These are phyloP conservation scores for Desmodus rotundus DNA, from an alignment of 2,113 vertebrate species.

Conservation along the genomic window DNA sequence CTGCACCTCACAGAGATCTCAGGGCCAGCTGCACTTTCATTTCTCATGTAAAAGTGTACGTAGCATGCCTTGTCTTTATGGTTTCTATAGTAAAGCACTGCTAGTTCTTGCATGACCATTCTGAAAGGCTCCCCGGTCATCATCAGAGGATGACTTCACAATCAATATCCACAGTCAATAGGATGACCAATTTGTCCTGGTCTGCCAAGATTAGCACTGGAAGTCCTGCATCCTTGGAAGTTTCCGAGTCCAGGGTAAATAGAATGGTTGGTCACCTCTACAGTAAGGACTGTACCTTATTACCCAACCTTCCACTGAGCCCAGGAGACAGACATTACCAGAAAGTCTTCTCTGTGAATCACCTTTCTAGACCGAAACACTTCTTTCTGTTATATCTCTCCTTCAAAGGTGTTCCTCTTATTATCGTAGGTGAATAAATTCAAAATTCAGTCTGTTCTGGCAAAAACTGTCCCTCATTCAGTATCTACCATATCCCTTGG, in stretches of 20 bases:
- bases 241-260: neutral
- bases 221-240: neutral
- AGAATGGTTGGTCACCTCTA: neutral
- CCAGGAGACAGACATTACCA: neutral
- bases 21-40: neutral
- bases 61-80: neutral
- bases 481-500: neutral
- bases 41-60: neutral
- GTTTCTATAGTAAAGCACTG: neutral
- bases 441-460: neutral
- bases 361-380: neutral
- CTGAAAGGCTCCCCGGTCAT: neutral
- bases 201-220: neutral
- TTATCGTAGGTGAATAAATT: neutral
- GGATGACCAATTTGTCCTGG: neutral
- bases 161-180: neutral
- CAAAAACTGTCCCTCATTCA: neutral
- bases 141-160: neutral
- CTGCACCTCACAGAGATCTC: neutral
- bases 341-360: neutral
- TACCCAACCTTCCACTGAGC: neutral
- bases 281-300: neutral
- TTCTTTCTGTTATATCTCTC: neutral
- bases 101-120: neutral
- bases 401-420: neutral